A percentile compares a stretch with the other conserved stretches of the same genome.
phyloP scores from a whole-genome alignment of 2,888 invertebrate genomes.

The Cheilosia vernalis region DNA sequence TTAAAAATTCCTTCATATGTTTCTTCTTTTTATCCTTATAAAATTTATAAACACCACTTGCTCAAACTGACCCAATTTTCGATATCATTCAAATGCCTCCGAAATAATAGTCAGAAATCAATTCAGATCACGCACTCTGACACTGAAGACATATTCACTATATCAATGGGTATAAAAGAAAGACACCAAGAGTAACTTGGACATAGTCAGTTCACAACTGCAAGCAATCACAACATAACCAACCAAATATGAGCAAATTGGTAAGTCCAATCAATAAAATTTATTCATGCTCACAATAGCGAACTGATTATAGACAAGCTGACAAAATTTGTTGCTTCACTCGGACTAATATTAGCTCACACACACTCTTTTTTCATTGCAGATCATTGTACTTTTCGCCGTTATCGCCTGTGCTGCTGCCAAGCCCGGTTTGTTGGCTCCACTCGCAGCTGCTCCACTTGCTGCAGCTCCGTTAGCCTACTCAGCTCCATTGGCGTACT shows the following conservation, averaged over 20 bases:
- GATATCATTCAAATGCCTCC: neutral
- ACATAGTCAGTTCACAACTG: slow-evolving; percentile 66
- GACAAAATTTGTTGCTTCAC: too few relatives aligned
- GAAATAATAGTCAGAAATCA: neutral
- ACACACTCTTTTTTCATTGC: neutral
- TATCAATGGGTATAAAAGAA: slow-evolving; percentile 46
- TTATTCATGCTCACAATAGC: too few relatives aligned
- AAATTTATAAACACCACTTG: neutral
- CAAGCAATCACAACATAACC: slow-evolving; percentile 44
- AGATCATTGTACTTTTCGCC: slow-evolving; percentile 69
- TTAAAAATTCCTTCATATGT: too few relatives aligned
- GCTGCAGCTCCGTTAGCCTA: slow-evolving; percentile 76
- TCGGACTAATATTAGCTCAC: neutral
- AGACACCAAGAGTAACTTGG: neutral
- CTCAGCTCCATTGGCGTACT: slow-evolving; percentile 68
- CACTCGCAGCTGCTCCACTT: slow-evolving; percentile 68
- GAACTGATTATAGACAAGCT: too few relatives aligned
- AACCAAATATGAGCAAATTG: slow-evolving; percentile 66
- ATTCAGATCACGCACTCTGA: slow-evolving; percentile 57
- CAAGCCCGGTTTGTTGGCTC: slow-evolving; percentile 2
- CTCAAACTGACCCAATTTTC: neutral
- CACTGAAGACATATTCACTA: neutral
- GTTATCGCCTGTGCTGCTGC: slow-evolving; percentile 14
- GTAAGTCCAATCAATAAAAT: slow-evolving; percentile 35
- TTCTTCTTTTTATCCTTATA: too few relatives aligned